These are phyloP conservation scores for Meleagris gallopavo DNA, from an alignment of 2,113 vertebrate species.

Conservation along the genomic window DNA sequence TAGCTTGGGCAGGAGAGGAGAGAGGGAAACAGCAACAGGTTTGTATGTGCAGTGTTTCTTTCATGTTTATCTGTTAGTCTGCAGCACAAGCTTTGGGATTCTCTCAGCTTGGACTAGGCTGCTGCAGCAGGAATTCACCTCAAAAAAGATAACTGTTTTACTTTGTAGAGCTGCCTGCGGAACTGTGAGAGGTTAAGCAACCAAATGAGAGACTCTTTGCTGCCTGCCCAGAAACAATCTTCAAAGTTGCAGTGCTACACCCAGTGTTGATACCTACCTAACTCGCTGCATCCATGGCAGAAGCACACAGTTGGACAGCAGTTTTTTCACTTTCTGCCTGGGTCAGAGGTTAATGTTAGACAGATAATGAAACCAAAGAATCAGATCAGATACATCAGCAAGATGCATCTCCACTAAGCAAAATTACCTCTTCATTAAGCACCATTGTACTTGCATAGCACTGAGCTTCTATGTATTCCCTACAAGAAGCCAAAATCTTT, in stretches of 20 bases:
- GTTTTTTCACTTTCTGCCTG: not conserved
- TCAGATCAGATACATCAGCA: not conserved
- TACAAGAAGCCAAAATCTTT: not conserved
- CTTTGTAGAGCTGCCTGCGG: not conserved
- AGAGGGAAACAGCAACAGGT: not conserved
- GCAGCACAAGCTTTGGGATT: not conserved
- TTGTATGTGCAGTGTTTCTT: not conserved
- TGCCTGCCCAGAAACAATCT: not conserved
- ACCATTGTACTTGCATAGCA: not conserved
- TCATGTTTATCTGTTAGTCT: not conserved
- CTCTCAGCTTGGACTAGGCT: not conserved
- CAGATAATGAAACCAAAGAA: not conserved
- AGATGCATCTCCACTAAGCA: not conserved
- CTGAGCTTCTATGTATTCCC: not conserved
- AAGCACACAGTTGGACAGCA: not conserved
- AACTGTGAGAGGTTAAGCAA: not conserved
- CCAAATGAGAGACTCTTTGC: not conserved
- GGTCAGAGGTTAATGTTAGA: not conserved
- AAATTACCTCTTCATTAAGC: not conserved
- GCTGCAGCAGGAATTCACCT: not conserved
- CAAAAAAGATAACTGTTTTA: not conserved
- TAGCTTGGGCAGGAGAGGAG: not conserved
- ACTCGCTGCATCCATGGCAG: not conserved
- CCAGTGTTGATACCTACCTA: not conserved
- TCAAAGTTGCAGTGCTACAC: not conserved